These are phyloP conservation scores for Rhyzopertha dominica DNA, from an alignment of 1,140 invertebrate genomes.

Conservation along the genomic window DNA sequence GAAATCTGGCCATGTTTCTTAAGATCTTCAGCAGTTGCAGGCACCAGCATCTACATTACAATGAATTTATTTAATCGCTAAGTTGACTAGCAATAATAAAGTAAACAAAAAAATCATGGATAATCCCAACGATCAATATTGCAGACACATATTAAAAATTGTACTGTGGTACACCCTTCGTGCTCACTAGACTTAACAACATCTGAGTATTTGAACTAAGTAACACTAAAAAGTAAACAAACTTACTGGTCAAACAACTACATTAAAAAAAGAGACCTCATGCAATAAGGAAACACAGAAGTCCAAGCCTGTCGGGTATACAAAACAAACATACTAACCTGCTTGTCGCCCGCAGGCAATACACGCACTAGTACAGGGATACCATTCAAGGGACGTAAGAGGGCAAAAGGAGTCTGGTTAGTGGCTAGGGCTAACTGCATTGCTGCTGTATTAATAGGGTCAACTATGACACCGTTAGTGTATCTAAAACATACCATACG, in stretches of 20 bases:
- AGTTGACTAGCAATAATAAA: no score
- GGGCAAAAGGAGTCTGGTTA: conserved; percentile 53
- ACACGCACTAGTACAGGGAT: conserved; percentile 60
- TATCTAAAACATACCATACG: conserved; percentile 29
- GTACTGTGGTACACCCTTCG: neutral
- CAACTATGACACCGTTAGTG: conserved; percentile 45
- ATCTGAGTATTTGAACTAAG: neutral
- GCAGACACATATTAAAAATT: neutral
- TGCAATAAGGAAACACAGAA: neutral
- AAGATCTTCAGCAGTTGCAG: conserved; percentile 41
- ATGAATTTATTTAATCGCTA: no score
- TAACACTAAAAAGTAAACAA: neutral
- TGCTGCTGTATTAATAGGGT: conserved; percentile 56
- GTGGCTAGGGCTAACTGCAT: conserved; percentile 50
- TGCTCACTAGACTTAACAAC: neutral
- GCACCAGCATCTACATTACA: conserved; percentile 41
- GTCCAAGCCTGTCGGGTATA: neutral
- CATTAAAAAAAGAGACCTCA: neutral
- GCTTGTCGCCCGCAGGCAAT: conserved; percentile 49
- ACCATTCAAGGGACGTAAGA: conserved; percentile 54
- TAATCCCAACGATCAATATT: neutral
- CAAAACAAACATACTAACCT: conserved; percentile 39
- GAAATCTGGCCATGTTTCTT: conserved; percentile 39
- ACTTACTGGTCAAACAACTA: neutral
- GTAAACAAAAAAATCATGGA: neutral